Evolutionary conservation across 2,888 invertebrate genomes (phyloP).

Genomic region (Hylaea fasciaria): DNA sequence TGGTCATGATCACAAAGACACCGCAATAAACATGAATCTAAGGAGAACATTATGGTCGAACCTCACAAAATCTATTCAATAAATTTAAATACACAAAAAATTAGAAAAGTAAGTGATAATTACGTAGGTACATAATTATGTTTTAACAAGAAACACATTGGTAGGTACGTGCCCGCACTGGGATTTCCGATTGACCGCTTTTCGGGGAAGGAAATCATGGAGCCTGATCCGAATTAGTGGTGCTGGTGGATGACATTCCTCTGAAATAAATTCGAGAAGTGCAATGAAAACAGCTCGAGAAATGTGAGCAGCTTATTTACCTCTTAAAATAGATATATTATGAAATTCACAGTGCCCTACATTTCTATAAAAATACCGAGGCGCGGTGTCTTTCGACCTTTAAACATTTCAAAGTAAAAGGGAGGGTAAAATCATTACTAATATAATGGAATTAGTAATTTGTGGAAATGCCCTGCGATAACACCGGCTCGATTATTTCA

Average conservation of each 20-base stretch:
- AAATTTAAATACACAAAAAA: not conserved
- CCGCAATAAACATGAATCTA: conserved; percentile 49
- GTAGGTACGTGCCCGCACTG: too few relatives aligned
- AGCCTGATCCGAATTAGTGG: too few relatives aligned
- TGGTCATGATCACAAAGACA: conserved; percentile 44
- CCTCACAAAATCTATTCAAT: conserved; percentile 1
- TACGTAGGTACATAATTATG: not conserved
- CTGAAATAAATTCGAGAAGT: too few relatives aligned
- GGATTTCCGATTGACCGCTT: too few relatives aligned
- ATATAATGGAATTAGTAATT: conserved; percentile 19
- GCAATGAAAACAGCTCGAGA: too few relatives aligned
- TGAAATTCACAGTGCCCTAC: not conserved
- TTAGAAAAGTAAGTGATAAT: not conserved
- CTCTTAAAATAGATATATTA: not conserved
- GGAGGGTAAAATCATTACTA: conserved; percentile 6
- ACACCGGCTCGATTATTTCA: conserved; percentile 20
- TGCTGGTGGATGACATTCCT: too few relatives aligned
- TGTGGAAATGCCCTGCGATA: conserved; percentile 5
- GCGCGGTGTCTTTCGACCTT: conserved; percentile 6
- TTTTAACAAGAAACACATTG: too few relatives aligned
- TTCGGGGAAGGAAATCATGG: too few relatives aligned
- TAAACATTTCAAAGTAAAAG: conserved; percentile 7
- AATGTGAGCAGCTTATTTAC: too few relatives aligned
- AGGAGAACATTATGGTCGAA: conserved; percentile 29
- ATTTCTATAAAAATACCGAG: too few relatives aligned